These are phyloP conservation scores for Odontomachus brunneus DNA, from an alignment of 1,140 invertebrate genomes.

Conservation along the genomic window DNA sequence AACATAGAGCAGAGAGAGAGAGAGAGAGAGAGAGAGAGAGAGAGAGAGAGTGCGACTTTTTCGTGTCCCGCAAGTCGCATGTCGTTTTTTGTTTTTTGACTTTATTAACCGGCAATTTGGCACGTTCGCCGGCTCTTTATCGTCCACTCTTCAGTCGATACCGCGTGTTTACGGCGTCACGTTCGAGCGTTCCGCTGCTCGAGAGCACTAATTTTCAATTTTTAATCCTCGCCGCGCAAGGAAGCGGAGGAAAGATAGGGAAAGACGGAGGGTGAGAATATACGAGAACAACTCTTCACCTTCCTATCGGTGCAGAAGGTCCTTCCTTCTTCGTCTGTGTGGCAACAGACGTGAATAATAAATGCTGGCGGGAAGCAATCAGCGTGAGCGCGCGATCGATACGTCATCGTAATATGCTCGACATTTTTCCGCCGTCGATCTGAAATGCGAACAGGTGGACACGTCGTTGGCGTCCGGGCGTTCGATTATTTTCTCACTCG, in stretches of 20 bases:
- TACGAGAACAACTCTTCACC: not conserved
- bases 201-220: not conserved
- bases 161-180: not conserved
- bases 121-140: not conserved
- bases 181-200: not conserved
- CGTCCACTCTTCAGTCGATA: not conserved
- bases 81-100: slow-evolving; percentile 18
- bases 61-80: slow-evolving; percentile 21
- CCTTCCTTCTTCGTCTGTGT: not conserved
- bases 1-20: not conserved
- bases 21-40: no score
- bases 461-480: slow-evolving; percentile 12
- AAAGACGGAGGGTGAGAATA: not conserved
- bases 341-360: not conserved
- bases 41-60: slow-evolving; percentile 2
- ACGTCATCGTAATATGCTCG: slow-evolving; percentile 26
- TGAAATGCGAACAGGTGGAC: slow-evolving; percentile 41
- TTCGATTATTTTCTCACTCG: slow-evolving; percentile 48
- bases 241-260: not conserved
- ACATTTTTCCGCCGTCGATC: slow-evolving; percentile 10
- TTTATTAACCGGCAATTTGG: slow-evolving; percentile 45
- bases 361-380: slow-evolving; percentile 22
- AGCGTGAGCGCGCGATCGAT: not conserved
- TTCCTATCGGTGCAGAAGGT: not conserved
- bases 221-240: not conserved